These are phyloP conservation scores for Nothocercus julius DNA, from an alignment of 2,113 vertebrate genomes.

Conservation along the genomic window DNA sequence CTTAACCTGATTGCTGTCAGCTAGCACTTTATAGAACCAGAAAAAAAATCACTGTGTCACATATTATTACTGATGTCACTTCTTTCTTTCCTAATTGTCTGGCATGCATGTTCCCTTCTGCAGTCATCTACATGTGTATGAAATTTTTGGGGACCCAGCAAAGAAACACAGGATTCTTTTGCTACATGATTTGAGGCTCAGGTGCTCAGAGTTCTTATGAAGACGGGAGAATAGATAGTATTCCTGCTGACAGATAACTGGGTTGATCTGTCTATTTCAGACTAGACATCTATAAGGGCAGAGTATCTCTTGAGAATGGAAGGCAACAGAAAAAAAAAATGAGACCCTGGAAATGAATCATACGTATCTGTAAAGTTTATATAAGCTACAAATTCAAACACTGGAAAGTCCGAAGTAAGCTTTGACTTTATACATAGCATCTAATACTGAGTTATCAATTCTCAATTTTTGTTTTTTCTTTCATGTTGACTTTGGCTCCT, in stretches of 20 bases:
- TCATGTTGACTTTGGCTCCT: not conserved
- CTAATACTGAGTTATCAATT: not conserved
- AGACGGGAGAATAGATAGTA: not conserved
- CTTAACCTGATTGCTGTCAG: not conserved
- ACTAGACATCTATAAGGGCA: not conserved
- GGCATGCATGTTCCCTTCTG: not conserved
- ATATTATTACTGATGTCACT: not conserved
- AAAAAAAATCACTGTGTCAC: not conserved
- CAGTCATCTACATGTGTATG: not conserved
- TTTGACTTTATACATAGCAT: not conserved
- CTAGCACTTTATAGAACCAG: not conserved
- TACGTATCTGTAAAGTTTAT: not conserved
- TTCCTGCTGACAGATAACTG: not conserved
- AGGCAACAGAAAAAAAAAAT: not conserved
- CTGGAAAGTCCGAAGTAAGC: not conserved
- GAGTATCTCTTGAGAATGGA: not conserved
- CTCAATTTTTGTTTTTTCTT: not conserved
- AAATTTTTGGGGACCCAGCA: not conserved
- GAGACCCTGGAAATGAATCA: not conserved
- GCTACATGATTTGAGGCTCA: not conserved
- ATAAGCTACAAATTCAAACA: not conserved
- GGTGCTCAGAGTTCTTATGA: not conserved
- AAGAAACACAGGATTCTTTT: not conserved
- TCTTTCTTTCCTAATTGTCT: not conserved
- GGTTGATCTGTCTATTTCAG: not conserved